Evolutionary conservation across 2,888 invertebrate species (phyloP).

Genomic region (Acanthosepion esculentum): DNA sequence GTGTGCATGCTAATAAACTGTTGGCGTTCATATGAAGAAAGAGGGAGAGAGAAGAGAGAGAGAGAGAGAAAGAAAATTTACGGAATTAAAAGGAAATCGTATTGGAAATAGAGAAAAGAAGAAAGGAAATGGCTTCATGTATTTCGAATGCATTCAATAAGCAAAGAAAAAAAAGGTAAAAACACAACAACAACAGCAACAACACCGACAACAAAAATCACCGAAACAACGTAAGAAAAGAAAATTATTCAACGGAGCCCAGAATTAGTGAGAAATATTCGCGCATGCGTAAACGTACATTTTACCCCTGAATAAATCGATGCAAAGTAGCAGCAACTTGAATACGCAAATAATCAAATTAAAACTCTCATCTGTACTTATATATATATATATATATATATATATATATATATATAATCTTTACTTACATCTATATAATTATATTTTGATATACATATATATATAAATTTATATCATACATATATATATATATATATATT

Average conservation of each 20-base stretch:
- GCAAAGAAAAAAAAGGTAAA: not conserved
- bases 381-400: no score
- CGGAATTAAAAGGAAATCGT: not conserved
- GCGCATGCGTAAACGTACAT: not conserved
- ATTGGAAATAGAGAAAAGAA: not conserved
- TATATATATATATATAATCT: no score
- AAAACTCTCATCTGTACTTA: not conserved
- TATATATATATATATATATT: no score
- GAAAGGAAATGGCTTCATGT: not conserved
- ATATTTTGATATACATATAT: no score
- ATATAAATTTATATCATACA: no score
- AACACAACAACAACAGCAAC: not conserved
- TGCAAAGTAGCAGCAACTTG: not conserved
- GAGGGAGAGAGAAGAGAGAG: no score
- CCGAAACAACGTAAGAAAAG: not conserved
- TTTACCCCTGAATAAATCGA: not conserved
- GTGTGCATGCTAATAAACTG: no score
- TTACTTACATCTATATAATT: no score
- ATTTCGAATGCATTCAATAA: not conserved
- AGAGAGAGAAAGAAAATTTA: not conserved
- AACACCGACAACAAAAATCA: not conserved
- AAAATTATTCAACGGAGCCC: not conserved
- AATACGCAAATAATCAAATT: conserved; percentile 21
- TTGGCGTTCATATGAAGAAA: no score
- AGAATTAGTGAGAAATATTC: not conserved